Evolutionary conservation across 1,140 invertebrate genomes (phyloP).

Genomic region (Bactericera cockerelli): DNA sequence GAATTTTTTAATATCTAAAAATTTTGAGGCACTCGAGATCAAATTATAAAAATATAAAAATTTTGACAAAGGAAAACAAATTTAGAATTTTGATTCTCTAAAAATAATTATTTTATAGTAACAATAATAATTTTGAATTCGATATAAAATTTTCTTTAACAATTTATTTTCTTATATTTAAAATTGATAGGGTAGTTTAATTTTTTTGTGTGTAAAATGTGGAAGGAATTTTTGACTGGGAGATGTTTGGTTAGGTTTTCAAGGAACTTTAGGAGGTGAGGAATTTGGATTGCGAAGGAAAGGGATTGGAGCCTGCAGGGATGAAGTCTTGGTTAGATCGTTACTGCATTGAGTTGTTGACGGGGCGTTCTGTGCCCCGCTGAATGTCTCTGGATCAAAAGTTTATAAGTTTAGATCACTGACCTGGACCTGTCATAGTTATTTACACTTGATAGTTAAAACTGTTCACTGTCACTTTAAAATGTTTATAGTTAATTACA

Average conservation of each 20-base stretch:
- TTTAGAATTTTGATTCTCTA: slow-evolving; percentile 7
- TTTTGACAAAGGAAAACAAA: slow-evolving; percentile 6
- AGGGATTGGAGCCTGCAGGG: slow-evolving; percentile 8
- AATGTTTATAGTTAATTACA: not conserved
- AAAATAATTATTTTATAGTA: slow-evolving; percentile 3
- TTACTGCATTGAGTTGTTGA: not conserved
- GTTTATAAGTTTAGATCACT: not conserved
- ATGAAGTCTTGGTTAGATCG: not conserved
- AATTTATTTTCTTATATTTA: slow-evolving; percentile 1
- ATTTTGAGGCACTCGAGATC: slow-evolving; percentile 9
- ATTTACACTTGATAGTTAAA: not conserved
- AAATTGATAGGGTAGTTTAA: not conserved
- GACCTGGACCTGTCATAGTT: not conserved
- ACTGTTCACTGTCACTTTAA: not conserved
- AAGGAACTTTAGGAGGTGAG: slow-evolving; percentile 2
- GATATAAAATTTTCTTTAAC: not conserved
- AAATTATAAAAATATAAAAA: slow-evolving; percentile 9
- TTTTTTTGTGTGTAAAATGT: slow-evolving; percentile 6
- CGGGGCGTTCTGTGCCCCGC: not conserved
- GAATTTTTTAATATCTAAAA: slow-evolving; percentile 8
- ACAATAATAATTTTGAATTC: not conserved
- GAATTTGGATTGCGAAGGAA: not conserved
- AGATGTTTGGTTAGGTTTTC: not conserved
- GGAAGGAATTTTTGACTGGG: slow-evolving; percentile 8
- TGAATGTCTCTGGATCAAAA: not conserved